Conservation (phyloP, 2,888 invertebrate genomes). For the Drosophila nr. fundita region DNA sequence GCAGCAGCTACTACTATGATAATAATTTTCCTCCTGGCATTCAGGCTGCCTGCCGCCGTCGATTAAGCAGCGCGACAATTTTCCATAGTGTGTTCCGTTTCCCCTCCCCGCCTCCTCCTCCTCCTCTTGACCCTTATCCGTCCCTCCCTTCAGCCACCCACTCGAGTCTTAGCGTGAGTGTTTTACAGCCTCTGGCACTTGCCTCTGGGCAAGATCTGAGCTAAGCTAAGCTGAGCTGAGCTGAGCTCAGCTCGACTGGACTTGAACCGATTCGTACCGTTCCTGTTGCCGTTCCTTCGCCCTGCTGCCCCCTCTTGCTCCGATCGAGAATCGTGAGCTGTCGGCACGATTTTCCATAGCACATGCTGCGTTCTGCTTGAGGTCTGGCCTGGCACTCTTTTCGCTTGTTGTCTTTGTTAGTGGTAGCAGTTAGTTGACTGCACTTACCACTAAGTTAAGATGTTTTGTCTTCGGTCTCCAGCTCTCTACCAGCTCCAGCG, state of each 20-base stretch:
- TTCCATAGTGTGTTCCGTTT: constrained; percentile 67
- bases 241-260: constrained; percentile 25
- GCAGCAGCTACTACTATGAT: constrained; percentile 54
- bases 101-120: background rate
- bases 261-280: constrained; percentile 17
- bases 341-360: constrained; percentile 76
- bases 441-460: constrained; percentile 82
- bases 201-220: constrained; percentile 57
- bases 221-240: constrained; percentile 16
- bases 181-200: constrained; percentile 78
- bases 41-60: constrained; percentile 63
- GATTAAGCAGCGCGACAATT: constrained; percentile 80
- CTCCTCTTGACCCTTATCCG: background rate
- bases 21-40: constrained; percentile 74
- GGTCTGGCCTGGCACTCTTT: constrained; percentile 57
- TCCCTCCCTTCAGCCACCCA: constrained; percentile 58
- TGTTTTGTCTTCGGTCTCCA: constrained; percentile 69
- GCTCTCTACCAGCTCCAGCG: constrained; percentile 32
- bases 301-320: constrained; percentile 14
- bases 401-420: constrained; percentile 77
- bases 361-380: constrained; percentile 79
- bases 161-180: constrained; percentile 65
- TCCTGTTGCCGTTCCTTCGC: constrained; percentile 19
- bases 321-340: constrained; percentile 69
- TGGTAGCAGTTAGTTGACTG: constrained; percentile 79